phyloP scores from a whole-genome alignment of 2,113 vertebrate species.

The Bos indicus region DNA sequence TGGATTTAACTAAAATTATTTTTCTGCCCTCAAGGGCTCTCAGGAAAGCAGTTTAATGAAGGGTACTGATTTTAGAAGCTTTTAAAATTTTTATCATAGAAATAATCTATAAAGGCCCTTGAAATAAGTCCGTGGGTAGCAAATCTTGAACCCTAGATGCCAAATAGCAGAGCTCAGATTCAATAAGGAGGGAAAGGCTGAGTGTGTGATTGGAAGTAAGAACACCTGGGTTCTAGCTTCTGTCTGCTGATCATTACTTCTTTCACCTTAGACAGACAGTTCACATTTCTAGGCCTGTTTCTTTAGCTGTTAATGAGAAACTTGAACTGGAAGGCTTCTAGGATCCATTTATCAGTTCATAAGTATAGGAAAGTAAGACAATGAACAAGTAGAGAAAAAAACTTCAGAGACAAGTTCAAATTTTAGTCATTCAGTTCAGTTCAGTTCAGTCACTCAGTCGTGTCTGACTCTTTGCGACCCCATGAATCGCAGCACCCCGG shows the following conservation, averaged over 20 bases:
- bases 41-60: constrained; percentile 65
- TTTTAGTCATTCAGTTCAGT: neutral
- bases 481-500: rapidly evolving
- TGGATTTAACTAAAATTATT: constrained; percentile 74
- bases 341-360: neutral
- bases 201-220: neutral
- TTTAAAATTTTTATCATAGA: constrained; percentile 66
- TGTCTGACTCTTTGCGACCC: too few relatives aligned
- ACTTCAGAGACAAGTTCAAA: neutral
- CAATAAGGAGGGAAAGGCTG: neutral
- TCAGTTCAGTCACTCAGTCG: too few relatives aligned
- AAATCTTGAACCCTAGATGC: neutral
- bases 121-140: neutral
- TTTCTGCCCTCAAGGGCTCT: constrained; percentile 57
- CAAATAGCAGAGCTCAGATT: neutral
- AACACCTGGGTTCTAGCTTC: neutral
- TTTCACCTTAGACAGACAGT: too few relatives aligned
- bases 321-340: neutral
- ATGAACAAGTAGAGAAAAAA: neutral
- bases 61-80: constrained; percentile 68
- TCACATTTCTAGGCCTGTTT: neutral
- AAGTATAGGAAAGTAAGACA: neutral
- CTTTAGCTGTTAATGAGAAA: neutral
- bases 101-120: constrained; percentile 32
- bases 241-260: neutral